Evolutionary conservation across 2,797 vertebrate species (phyloP).

Genomic region (Bovichtus diacanthus): DNA sequence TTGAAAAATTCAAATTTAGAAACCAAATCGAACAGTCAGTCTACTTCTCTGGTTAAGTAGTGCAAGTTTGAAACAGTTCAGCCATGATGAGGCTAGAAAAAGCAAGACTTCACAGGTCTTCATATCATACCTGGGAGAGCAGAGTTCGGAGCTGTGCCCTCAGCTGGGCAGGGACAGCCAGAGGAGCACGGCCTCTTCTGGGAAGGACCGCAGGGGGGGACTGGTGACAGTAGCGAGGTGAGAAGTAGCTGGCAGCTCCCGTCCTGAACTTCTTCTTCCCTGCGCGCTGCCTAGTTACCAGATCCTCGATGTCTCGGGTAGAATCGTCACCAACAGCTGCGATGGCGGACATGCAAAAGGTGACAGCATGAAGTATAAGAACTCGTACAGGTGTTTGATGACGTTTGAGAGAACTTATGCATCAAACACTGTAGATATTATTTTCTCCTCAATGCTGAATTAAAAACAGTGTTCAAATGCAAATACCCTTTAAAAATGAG

Average conservation of each 20-base stretch:
- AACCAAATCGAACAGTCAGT: background rate
- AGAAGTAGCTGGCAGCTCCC: constrained; percentile 25
- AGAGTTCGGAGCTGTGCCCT: constrained; percentile 89
- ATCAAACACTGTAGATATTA: background rate
- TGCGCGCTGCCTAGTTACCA: constrained; percentile 88
- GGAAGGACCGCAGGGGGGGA: constrained; percentile 62
- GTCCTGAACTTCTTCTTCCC: constrained; percentile 53
- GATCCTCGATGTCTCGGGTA: constrained; percentile 86
- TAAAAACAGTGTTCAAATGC: background rate
- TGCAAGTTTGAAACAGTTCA: background rate
- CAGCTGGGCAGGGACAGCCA: constrained; percentile 82
- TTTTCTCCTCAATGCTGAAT: background rate
- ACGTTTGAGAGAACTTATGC: background rate
- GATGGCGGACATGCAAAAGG: background rate
- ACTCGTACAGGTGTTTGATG: background rate
- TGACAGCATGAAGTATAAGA: background rate
- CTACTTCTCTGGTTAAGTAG: background rate
- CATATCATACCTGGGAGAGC: constrained; percentile 80
- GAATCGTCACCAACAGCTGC: constrained; percentile 88
- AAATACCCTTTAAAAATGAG: constrained; percentile 85
- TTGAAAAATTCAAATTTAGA: background rate
- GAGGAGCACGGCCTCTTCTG: constrained; percentile 73
- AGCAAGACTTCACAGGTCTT: background rate
- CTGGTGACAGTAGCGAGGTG: constrained; percentile 22
- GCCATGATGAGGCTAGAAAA: background rate